These are phyloP conservation scores for Halocynthia roretzi DNA, from an alignment of 23 tunicate genomes.

Conservation along the genomic window DNA sequence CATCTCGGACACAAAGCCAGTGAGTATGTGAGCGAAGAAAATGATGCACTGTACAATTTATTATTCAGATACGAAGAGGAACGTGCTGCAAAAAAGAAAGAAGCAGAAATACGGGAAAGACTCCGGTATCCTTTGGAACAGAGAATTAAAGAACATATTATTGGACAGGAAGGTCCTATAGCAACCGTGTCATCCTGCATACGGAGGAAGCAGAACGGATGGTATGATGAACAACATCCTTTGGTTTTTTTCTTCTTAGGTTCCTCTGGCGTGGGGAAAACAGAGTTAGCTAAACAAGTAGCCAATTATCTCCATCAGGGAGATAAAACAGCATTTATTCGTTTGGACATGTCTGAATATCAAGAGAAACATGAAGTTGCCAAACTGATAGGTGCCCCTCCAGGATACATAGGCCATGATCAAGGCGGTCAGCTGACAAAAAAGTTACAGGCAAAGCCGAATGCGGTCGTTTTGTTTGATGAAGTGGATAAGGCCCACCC, in stretches of 20 bases:
- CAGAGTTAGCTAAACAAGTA: constrained; percentile 95
- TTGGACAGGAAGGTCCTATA: constrained; percentile 91
- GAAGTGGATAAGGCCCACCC: constrained; percentile 99
- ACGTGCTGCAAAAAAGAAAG: constrained; percentile 22
- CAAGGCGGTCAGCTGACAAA: constrained; percentile 97
- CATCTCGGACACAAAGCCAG: constrained; percentile 63
- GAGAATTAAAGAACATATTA: constrained; percentile 73
- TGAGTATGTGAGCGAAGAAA: constrained; percentile 39
- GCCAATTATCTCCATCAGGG: constrained; percentile 84
- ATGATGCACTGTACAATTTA: constrained; percentile 16
- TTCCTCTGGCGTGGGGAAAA: constrained; percentile 96
- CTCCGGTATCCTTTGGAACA: constrained; percentile 79
- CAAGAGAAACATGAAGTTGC: constrained; percentile 98
- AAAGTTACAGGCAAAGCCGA: constrained; percentile 62
- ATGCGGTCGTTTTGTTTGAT: constrained; percentile 94
- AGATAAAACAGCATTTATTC: constrained; percentile 74
- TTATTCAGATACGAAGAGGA: constrained; percentile 6
- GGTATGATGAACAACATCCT: constrained; percentile 93
- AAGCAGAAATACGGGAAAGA: constrained; percentile 61
- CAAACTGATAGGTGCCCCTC: constrained; percentile 95
- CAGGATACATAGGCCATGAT: constrained; percentile 95
- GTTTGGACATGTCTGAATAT: constrained; percentile 98
- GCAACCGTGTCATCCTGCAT: constrained; percentile 73
- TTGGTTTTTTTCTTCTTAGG: constrained; percentile 90
- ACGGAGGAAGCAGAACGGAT: constrained; percentile 92